Evolutionary conservation across 2,888 invertebrate species (phyloP), one percentile per base, ranked within the genome.

Genomic region (Philhelius pedissequus): DNA sequence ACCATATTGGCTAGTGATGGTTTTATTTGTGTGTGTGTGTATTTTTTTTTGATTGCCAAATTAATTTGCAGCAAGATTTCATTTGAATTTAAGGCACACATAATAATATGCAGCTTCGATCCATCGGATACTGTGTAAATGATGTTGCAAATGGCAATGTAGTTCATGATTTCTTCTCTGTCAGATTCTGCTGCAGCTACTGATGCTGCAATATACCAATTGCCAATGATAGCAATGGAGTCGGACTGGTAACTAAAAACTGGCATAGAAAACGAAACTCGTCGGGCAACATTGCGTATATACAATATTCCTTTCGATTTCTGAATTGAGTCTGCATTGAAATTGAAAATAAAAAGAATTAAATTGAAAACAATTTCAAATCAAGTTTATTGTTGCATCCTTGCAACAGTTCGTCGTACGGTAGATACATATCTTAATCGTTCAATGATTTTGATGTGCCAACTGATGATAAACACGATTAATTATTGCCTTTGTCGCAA

Each of bases 291-390:
- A 66, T 70, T 70, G 68, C 66, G 43, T 9, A 11, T 9, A 11
- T 48, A 64, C 71, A 52, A 43, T 73, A 68, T 73, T 79, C 79
- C 79, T 79, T 79, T 79, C 74, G 68, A 52, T 79, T 79, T 73
- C 56, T 76, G 75, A 48, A 66, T 30, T 35, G n/a, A 27, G 71
- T 81, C 50, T 50, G 3, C 45, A 62, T 38, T 64, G 60, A 71
- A 78, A 78, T 50, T 54, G 52, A 35, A 25, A 58, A 43, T 20
- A 48, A 35, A 30, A 15, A 32, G 52, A 9, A 25, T 6, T 25
- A n/a, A 3, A 32, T n/a, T n/a, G n/a, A 64, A 43, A 50, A 56
- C 30, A 48, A 64, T 58, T 66, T 18, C 71, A 30, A 71, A 66
- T 30, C 74, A 54, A 80, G 69, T 64, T 64, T 71, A 25, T n/a